phyloP scores from a whole-genome alignment of 2,888 invertebrate species.

The Sminthurinus aureus region DNA sequence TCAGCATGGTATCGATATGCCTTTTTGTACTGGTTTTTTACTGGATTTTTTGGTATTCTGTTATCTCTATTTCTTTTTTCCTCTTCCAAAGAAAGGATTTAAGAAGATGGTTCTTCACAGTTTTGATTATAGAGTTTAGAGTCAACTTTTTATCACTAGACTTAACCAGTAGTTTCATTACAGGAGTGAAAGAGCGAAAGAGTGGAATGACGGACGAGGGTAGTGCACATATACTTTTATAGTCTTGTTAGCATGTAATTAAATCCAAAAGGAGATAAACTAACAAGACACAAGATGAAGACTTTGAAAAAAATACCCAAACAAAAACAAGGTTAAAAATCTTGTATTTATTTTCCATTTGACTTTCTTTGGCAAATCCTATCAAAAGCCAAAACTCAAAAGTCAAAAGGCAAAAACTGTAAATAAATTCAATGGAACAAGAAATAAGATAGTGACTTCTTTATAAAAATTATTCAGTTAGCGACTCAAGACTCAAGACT shows the following conservation, averaged over 20 bases:
- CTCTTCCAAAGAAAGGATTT: not conserved
- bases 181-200: not conserved
- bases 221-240: conserved; percentile 6
- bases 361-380: not conserved
- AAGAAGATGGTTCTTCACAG: not conserved
- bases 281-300: not conserved
- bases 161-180: not conserved
- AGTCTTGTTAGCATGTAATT: conserved; percentile 19
- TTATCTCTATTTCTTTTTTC: not conserved
- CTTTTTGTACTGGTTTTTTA: no score
- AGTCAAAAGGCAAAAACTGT: not conserved
- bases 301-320: not conserved
- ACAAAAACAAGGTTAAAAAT: not conserved
- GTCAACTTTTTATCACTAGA: not conserved
- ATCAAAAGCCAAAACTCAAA: not conserved
- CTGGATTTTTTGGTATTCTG: no score
- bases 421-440: no score
- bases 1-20: no score
- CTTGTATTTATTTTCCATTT: not conserved
- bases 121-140: not conserved
- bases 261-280: conserved; percentile 10
- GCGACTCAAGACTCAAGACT: no score
- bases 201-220: not conserved
- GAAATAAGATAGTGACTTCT: not conserved
- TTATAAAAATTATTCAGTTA: not conserved